Percentiles rank a stretch among this genome's conserved stretches.
These are phyloP conservation scores for Larimichthys crocea DNA, from an alignment of 2,113 vertebrate genomes.

Conservation along the genomic window DNA sequence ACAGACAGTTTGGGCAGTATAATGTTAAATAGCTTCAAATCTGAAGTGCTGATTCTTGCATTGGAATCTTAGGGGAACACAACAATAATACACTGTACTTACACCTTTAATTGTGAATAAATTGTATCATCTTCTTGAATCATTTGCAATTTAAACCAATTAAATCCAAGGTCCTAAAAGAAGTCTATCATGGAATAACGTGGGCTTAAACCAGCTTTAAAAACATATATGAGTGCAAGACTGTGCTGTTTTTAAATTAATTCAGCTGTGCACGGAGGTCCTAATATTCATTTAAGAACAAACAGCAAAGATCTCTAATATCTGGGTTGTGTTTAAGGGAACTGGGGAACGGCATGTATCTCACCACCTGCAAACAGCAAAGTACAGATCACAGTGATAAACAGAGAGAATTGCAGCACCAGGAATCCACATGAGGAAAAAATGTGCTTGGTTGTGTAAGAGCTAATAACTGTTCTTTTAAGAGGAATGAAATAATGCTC, in stretches of 20 bases:
- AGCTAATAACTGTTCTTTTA: slow-evolving; percentile 48
- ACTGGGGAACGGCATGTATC: slow-evolving; percentile 3
- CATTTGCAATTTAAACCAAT: slow-evolving; percentile 5
- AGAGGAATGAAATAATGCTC: slow-evolving; percentile 50
- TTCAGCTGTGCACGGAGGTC: neutral
- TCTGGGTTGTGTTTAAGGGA: slow-evolving; percentile 34
- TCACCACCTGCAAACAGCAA: slow-evolving; percentile 25
- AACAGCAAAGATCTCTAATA: slow-evolving; percentile 19
- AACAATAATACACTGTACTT: neutral
- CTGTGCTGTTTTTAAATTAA: neutral
- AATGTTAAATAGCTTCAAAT: slow-evolving; percentile 9
- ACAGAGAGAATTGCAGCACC: slow-evolving; percentile 18
- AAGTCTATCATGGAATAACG: neutral
- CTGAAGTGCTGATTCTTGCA: slow-evolving; percentile 11
- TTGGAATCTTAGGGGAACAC: neutral
- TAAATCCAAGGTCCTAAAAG: neutral
- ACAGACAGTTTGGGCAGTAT: neutral
- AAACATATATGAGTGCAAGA: neutral
- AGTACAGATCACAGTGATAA: slow-evolving; percentile 34
- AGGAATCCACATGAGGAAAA: slow-evolving; percentile 48
- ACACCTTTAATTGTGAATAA: neutral
- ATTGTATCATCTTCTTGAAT: slow-evolving; percentile 1
- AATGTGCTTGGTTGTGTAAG: slow-evolving; percentile 11
- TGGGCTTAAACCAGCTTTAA: neutral
- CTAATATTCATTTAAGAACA: slow-evolving; percentile 31